Conservation (phyloP, 2,113 vertebrate genomes). For the Salvelinus alpinus region DNA sequence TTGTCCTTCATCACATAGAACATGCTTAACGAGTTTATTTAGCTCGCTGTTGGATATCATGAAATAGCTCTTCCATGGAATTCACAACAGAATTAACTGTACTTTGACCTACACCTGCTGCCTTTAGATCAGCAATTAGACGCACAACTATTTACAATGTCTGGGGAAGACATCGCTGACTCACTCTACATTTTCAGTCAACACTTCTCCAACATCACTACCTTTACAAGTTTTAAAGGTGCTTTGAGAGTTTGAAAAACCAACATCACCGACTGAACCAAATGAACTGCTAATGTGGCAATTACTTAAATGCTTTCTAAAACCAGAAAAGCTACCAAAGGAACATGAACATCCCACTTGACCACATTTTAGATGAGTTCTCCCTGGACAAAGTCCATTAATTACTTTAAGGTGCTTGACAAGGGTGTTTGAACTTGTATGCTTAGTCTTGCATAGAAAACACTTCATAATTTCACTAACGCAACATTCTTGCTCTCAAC, state of each 20-base stretch:
- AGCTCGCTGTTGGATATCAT: slow-evolving; percentile 11
- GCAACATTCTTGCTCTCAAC: slow-evolving; percentile 1
- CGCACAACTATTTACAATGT: slow-evolving; percentile 12
- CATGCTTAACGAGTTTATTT: neutral
- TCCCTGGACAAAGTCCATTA: slow-evolving; percentile 14
- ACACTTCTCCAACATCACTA: slow-evolving; percentile 9
- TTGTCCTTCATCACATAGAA: slow-evolving; percentile 10
- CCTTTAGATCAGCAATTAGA: slow-evolving; percentile 12
- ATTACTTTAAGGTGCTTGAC: slow-evolving; percentile 11
- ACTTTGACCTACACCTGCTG: neutral
- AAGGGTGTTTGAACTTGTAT: slow-evolving; percentile 9
- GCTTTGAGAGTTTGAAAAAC: slow-evolving; percentile 1
- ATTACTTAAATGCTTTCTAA: slow-evolving; percentile 14
- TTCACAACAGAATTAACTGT: neutral
- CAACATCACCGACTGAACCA: slow-evolving; percentile 9
- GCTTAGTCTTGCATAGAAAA: slow-evolving; percentile 13
- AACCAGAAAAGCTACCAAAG: slow-evolving; percentile 18
- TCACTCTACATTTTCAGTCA: slow-evolving; percentile 7
- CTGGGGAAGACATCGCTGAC: neutral
- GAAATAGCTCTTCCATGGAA: slow-evolving; percentile 12
- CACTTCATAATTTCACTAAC: slow-evolving; percentile 5
- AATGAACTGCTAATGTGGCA: slow-evolving; percentile 4
- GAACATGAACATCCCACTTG: slow-evolving; percentile 14
- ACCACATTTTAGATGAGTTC: slow-evolving; percentile 17
- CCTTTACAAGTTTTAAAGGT: neutral